A percentile compares a stretch with the other conserved stretches of the same genome.
phyloP scores from a whole-genome alignment of 2,113 vertebrate species.

The Microtus ochrogaster region DNA sequence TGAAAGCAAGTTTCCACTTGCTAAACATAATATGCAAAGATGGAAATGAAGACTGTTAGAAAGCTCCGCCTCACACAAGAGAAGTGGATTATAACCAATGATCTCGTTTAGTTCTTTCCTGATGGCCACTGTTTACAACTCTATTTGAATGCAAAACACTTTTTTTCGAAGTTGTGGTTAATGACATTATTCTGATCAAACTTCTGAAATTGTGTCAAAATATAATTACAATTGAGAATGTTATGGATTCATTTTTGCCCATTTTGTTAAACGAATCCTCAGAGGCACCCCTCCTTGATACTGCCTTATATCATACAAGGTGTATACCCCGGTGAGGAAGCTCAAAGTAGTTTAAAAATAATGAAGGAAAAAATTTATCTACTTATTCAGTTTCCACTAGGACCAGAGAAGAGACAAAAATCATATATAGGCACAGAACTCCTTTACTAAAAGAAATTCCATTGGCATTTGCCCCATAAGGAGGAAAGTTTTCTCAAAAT shows the following conservation, averaged over 20 bases:
- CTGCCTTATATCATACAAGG: not conserved
- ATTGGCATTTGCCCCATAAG: conserved; percentile 44
- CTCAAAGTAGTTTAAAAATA: conserved; percentile 13
- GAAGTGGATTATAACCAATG: not conserved
- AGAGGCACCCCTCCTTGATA: not conserved
- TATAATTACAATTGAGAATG: not conserved
- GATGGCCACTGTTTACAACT: not conserved
- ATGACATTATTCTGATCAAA: not conserved
- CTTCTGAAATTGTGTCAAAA: not conserved
- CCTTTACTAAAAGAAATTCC: conserved; percentile 43
- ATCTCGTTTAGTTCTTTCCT: not conserved
- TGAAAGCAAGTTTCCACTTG: not conserved
- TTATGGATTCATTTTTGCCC: not conserved
- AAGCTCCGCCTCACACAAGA: not conserved
- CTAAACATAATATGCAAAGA: not conserved
- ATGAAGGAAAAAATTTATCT: not conserved
- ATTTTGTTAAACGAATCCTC: not conserved
- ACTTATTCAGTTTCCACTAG: conserved; percentile 28
- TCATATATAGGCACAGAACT: conserved; percentile 8
- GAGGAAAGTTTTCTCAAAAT: conserved; percentile 51
- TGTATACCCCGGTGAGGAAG: not conserved
- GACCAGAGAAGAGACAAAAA: conserved; percentile 61
- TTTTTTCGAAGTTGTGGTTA: not conserved
- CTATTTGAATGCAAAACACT: not conserved
- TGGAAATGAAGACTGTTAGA: not conserved